phyloP scores from a whole-genome alignment of 2,888 invertebrate genomes.

The Chaitophorus viminalis region DNA sequence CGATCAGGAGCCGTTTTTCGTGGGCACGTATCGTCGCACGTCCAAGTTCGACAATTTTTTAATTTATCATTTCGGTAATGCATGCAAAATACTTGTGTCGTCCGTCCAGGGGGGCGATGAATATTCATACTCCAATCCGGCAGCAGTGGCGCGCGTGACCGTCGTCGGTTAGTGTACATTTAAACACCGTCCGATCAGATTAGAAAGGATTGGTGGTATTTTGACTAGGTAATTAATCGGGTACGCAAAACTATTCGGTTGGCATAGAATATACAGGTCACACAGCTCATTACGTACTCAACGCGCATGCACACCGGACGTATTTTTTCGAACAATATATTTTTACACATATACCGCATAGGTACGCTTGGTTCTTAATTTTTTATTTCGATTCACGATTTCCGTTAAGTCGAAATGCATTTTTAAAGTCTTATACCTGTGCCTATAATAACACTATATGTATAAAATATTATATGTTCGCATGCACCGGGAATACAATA shows the following conservation, averaged over 20 bases:
- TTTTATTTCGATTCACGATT: background rate
- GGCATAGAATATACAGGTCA: constrained; percentile 46
- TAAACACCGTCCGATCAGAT: constrained; percentile 47
- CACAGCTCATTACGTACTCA: constrained; percentile 39
- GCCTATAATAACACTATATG: too few relatives aligned
- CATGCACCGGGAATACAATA: too few relatives aligned
- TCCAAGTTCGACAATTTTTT: background rate
- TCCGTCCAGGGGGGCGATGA: constrained; percentile 6
- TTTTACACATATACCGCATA: background rate
- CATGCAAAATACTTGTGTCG: constrained; percentile 44
- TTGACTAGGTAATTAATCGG: constrained; percentile 40
- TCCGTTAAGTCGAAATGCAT: background rate
- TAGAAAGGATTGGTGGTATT: constrained; percentile 53
- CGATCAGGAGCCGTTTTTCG: background rate
- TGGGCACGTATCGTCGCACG: background rate
- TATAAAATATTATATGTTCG: too few relatives aligned
- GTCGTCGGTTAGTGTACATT: constrained; percentile 26
- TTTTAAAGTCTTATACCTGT: too few relatives aligned
- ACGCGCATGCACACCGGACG: constrained; percentile 27
- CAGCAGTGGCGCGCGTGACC: constrained; percentile 45
- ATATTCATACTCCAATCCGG: constrained; percentile 23
- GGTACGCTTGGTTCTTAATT: too few relatives aligned
- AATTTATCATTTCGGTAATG: constrained; percentile 41
- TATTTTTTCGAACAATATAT: constrained; percentile 22
- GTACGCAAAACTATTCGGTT: constrained; percentile 59